phyloP scores from a whole-genome alignment of 2,888 invertebrate species.

The Dermolepida albohirtum region DNA sequence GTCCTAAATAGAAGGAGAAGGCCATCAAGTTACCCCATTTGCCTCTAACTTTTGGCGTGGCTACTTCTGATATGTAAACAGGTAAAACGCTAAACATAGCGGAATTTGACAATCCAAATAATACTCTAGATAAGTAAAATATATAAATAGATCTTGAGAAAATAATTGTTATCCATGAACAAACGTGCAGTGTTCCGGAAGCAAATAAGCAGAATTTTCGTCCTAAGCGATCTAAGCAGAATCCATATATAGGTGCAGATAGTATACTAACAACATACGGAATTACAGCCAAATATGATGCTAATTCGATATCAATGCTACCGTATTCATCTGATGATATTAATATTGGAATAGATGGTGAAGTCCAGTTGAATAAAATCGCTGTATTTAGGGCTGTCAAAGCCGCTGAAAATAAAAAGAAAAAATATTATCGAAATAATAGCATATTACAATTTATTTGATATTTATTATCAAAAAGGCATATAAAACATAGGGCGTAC shows the following conservation, averaged over 20 bases:
- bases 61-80: constrained; percentile 55
- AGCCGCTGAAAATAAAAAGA: constrained; percentile 30
- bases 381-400: constrained; percentile 34
- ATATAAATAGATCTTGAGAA: constrained; percentile 50
- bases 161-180: constrained; percentile 48
- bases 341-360: constrained; percentile 49
- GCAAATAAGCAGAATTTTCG: constrained; percentile 45
- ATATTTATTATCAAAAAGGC: too few species aligned
- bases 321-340: constrained; percentile 40
- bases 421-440: too few species aligned
- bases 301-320: constrained; percentile 39
- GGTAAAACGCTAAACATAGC: constrained; percentile 51
- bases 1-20: constrained; percentile 45
- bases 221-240: constrained; percentile 43
- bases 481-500: too few species aligned
- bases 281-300: constrained; percentile 42
- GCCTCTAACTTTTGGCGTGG: constrained; percentile 52
- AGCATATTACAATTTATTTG: too few species aligned
- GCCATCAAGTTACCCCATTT: constrained; percentile 48
- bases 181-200: constrained; percentile 48
- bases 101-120: constrained; percentile 54
- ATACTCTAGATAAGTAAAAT: constrained; percentile 51
- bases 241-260: constrained; percentile 25
- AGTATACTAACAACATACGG: constrained; percentile 37
- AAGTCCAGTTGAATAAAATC: constrained; percentile 49